Conservation (phyloP, 2,797 vertebrate species). For the Apogon talboti region DNA sequence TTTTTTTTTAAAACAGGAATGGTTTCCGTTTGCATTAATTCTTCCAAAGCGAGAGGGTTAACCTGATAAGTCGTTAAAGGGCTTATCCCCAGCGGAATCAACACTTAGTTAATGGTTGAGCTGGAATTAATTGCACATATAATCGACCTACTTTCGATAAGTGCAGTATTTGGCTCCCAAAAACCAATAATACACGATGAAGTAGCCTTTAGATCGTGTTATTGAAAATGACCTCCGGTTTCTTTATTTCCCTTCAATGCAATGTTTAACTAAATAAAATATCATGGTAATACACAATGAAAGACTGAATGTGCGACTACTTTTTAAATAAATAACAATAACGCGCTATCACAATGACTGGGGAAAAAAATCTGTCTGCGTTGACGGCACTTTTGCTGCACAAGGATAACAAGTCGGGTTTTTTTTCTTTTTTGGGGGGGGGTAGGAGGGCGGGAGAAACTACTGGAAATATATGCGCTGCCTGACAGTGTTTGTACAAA, state of each 20-base stretch:
- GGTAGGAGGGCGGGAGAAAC: conserved; percentile 61
- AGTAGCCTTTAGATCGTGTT: conserved; percentile 10
- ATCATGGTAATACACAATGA: background rate
- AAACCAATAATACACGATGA: conserved; percentile 14
- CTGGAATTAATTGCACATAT: conserved; percentile 62
- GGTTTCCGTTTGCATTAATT: background rate
- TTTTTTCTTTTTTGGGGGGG: background rate
- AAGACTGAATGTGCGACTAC: conserved; percentile 8
- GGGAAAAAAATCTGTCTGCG: background rate
- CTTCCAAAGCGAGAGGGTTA: background rate
- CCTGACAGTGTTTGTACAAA: conserved; percentile 46
- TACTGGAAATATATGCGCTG: conserved; percentile 67
- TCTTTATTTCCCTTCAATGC: conserved; percentile 33
- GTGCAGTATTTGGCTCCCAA: conserved; percentile 17
- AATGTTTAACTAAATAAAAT: conserved; percentile 38
- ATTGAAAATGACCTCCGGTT: conserved; percentile 47
- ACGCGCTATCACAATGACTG: conserved; percentile 1
- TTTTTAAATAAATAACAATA: conserved; percentile 39
- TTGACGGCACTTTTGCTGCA: conserved; percentile 50
- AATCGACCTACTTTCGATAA: conserved; percentile 74
- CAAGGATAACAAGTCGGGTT: conserved; percentile 45
- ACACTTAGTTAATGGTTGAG: conserved; percentile 72
- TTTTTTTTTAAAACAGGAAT: conserved; percentile 8
- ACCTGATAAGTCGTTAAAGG: background rate
- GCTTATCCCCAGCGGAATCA: conserved; percentile 62